phyloP scores from a whole-genome alignment of 2,888 invertebrate genomes.

The Andrena hattorfiana region DNA sequence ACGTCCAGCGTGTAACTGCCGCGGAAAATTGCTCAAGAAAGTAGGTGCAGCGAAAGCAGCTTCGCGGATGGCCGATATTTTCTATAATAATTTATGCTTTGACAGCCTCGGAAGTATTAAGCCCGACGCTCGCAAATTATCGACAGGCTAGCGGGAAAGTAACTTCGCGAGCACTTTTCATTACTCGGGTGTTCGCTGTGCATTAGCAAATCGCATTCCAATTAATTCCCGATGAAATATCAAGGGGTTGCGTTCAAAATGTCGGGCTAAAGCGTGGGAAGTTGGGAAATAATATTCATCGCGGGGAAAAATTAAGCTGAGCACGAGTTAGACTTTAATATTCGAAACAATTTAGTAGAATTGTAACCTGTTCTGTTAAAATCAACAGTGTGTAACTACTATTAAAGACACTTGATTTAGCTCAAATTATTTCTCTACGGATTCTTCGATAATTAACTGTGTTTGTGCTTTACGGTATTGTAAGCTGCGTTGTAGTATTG shows the following conservation, averaged over 20 bases:
- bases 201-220: constrained; percentile 13
- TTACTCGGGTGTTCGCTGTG: background rate
- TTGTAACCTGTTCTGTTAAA: background rate
- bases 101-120: constrained; percentile 38
- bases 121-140: constrained; percentile 48
- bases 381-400: background rate
- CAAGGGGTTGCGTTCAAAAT: background rate
- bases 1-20: background rate
- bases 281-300: background rate
- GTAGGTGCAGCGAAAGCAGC: constrained; percentile 12
- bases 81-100: constrained; percentile 55
- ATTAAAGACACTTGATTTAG: background rate
- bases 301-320: no score
- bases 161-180: constrained; percentile 37
- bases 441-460: background rate
- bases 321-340: background rate
- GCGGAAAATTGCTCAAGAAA: constrained; percentile 17
- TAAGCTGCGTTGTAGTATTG: no score
- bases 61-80: constrained; percentile 26
- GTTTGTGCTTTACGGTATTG: background rate
- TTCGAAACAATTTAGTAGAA: background rate
- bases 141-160: constrained; percentile 28
- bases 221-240: constrained; percentile 21
- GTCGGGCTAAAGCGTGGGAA: background rate
- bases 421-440: background rate